phyloP scores from a whole-genome alignment of 2,113 vertebrate species.

The Mormyrus iriodes region DNA sequence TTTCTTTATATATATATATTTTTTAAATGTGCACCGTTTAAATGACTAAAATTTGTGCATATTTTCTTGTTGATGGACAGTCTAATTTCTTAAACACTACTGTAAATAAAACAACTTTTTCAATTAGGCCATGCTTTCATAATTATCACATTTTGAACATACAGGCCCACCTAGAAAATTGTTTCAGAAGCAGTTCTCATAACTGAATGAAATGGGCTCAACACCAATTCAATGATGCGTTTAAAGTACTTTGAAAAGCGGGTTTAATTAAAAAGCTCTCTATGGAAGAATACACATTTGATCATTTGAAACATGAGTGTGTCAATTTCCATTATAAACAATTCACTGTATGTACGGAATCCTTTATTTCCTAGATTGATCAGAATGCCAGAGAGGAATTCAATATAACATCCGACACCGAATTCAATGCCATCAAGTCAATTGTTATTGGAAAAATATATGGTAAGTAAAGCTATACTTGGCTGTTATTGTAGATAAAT shows the following conservation, averaged over 20 bases:
- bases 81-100: slow-evolving; percentile 12
- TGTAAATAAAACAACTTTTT: slow-evolving; percentile 25
- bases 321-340: slow-evolving; percentile 17
- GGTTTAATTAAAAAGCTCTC: slow-evolving; percentile 33
- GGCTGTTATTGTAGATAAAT: background rate
- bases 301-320: slow-evolving; percentile 25
- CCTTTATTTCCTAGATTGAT: slow-evolving; percentile 66
- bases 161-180: slow-evolving; percentile 19
- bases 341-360: slow-evolving; percentile 13
- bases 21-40: background rate
- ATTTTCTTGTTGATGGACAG: slow-evolving; percentile 16
- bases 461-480: slow-evolving; percentile 59
- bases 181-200: slow-evolving; percentile 23
- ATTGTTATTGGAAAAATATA: slow-evolving; percentile 74
- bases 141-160: slow-evolving; percentile 36
- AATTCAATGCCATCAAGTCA: slow-evolving; percentile 74
- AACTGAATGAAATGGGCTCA: slow-evolving; percentile 24
- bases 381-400: slow-evolving; percentile 67
- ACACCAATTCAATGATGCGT: slow-evolving; percentile 21
- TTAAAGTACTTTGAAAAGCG: slow-evolving; percentile 34
- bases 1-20: background rate
- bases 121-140: slow-evolving; percentile 33
- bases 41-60: background rate
- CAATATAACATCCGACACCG: slow-evolving; percentile 69
- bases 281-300: slow-evolving; percentile 18